Evolutionary conservation across 2,888 invertebrate genomes (phyloP).

Genomic region (Trissonchulus latispiculum): DNA sequence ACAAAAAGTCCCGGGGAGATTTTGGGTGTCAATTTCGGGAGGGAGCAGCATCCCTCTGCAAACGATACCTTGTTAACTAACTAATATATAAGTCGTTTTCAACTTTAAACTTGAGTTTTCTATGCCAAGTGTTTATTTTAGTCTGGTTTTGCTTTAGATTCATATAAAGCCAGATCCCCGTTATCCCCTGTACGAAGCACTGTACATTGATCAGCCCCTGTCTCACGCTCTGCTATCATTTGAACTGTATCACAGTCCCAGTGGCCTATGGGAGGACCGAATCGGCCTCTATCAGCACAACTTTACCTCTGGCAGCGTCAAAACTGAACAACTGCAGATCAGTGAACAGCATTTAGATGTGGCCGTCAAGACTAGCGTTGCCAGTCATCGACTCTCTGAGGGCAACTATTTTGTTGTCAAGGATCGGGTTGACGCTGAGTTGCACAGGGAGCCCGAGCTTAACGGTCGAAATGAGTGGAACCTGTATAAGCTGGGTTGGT

Average conservation of each 20-base stretch:
- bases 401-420: slow-evolving; percentile 7
- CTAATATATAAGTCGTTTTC: too few species aligned
- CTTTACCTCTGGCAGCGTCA: not conserved
- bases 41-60: too few species aligned
- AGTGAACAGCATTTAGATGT: not conserved
- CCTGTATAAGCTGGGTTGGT: slow-evolving; percentile 9
- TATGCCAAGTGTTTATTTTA: too few species aligned
- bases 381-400: not conserved
- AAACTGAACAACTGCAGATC: not conserved
- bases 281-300: not conserved
- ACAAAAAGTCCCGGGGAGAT: too few species aligned
- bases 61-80: too few species aligned
- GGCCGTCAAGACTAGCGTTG: not conserved
- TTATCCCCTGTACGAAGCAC: not conserved
- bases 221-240: slow-evolving; percentile 1
- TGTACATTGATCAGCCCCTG: slow-evolving; percentile 15
- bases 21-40: too few species aligned
- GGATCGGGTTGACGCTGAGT: not conserved
- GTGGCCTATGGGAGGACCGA: not conserved
- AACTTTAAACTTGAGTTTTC: too few species aligned
- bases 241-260: not conserved
- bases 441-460: slow-evolving; percentile 25
- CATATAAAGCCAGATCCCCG: not conserved
- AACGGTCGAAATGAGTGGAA: slow-evolving; percentile 31
- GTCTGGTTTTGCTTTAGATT: too few species aligned